Evolutionary conservation across 2,113 vertebrate species (phyloP), one percentile per base, ranked within the genome.

Genomic region (Apteryx mantelli): DNA sequence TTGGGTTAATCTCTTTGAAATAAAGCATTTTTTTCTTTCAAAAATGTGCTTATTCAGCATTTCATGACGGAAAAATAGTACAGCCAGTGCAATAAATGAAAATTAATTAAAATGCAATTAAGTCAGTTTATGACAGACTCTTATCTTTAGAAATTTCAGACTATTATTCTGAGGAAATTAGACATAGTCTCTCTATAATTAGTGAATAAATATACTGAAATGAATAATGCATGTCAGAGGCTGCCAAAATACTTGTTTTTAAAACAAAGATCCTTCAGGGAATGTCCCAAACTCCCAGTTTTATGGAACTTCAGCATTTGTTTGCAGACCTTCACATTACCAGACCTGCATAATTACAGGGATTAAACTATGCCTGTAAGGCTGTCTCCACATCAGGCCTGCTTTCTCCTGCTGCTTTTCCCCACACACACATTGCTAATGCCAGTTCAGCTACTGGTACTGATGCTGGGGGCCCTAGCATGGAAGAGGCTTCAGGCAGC

Each of bases 51-150:
- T 89, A 84, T 91, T 91, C 70, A 87, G 86, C 75, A 73, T 65
- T 94, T 95, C 87, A 73, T 79, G 42, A 28, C 24, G 40, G 44
- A 90, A 38, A 95, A 91, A 71, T 46, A 32, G 15, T 95, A 87
- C 44, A 82, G 13, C 78, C 63, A 86, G 48, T 86, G 22, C 81
- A 92, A 89, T 89, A 93, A 88, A 89, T 96, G 66, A 85, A 96
- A 97, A 96, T 94, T 91, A 96, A 94, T 95, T 95, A 89, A 96
- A 95, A 90, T 75, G 22, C 75, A 89, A 65, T 95, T 95, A 93
- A 92, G 78, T 80, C 78, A 89, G 89, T 95, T 95, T 79, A 95
- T 85, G 84, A 77, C 48, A 89, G 87, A 77, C n/a, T 81, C 83
- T 93, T 97, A 93, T 92, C 86, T 85, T 95, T 25, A 70, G 93